Conservation (phyloP, 2,888 invertebrate genomes). For the Ephialtes manifestator region DNA sequence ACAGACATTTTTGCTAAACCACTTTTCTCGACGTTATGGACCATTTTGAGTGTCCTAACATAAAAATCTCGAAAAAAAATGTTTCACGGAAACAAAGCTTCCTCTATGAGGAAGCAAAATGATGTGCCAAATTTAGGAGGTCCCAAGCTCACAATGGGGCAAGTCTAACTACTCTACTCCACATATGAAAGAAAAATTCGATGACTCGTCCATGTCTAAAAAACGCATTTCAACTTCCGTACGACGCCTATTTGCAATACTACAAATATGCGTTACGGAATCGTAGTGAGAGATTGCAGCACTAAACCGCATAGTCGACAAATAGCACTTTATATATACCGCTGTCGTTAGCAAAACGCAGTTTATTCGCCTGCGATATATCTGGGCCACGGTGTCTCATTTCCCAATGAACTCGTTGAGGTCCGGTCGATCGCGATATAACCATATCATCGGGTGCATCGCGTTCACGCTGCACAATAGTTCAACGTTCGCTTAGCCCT, state of each 20-base stretch:
- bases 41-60: too few species aligned
- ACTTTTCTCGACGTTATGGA: too few species aligned
- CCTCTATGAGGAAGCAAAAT: too few species aligned
- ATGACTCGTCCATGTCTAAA: background rate
- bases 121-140: too few species aligned
- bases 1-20: too few species aligned
- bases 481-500: conserved; percentile 11
- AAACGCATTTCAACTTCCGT: background rate
- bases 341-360: conserved; percentile 33
- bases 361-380: conserved; percentile 54
- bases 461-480: conserved; percentile 63
- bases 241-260: background rate
- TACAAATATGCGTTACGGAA: conserved; percentile 16
- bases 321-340: conserved; percentile 22
- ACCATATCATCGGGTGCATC: conserved; percentile 65
- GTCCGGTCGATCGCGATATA: conserved; percentile 70
- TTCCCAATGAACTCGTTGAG: conserved; percentile 76
- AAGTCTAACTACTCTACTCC: too few species aligned
- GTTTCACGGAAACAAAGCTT: too few species aligned
- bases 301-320: conserved; percentile 8
- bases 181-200: background rate
- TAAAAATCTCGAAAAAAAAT: too few species aligned
- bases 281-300: background rate
- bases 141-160: too few species aligned
- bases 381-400: conserved; percentile 79